Percentiles rank a stretch among this genome's conserved stretches.
phyloP scores from a whole-genome alignment of 2,797 vertebrate species.

The Poeciliopsis paucimaculata region DNA sequence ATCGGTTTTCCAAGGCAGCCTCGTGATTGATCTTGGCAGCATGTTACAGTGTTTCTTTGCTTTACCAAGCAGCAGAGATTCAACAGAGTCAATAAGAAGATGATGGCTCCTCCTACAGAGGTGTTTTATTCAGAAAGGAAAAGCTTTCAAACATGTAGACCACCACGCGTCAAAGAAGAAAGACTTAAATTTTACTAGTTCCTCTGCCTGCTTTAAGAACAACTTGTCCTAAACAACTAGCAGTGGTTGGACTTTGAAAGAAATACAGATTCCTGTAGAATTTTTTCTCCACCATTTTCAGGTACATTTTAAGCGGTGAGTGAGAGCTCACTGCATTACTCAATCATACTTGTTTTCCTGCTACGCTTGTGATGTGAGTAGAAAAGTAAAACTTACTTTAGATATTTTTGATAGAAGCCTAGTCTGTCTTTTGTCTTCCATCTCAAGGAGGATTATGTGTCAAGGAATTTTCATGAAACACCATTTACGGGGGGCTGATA shows the following conservation, averaged over 20 bases:
- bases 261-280: constrained; percentile 3
- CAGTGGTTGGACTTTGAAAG: background rate
- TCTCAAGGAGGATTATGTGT: constrained; percentile 68
- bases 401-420: constrained; percentile 64
- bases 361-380: constrained; percentile 45
- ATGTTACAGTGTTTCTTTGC: constrained; percentile 7
- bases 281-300: constrained; percentile 19
- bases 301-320: constrained; percentile 14
- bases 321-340: constrained; percentile 30
- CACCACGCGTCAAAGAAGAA: background rate
- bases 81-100: background rate
- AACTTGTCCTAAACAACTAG: constrained; percentile 2
- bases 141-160: background rate
- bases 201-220: background rate
- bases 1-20: constrained; percentile 22
- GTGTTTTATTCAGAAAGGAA: background rate
- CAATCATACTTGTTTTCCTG: constrained; percentile 3
- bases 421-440: constrained; percentile 66
- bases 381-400: constrained; percentile 71
- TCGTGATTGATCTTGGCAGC: background rate
- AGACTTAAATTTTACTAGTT: background rate
- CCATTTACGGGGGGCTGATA: constrained; percentile 73
- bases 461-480: constrained; percentile 75
- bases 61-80: background rate
- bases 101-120: background rate